Evolutionary conservation across 2,888 invertebrate genomes (phyloP).

Genomic region (Eubasilissa splendida): DNA sequence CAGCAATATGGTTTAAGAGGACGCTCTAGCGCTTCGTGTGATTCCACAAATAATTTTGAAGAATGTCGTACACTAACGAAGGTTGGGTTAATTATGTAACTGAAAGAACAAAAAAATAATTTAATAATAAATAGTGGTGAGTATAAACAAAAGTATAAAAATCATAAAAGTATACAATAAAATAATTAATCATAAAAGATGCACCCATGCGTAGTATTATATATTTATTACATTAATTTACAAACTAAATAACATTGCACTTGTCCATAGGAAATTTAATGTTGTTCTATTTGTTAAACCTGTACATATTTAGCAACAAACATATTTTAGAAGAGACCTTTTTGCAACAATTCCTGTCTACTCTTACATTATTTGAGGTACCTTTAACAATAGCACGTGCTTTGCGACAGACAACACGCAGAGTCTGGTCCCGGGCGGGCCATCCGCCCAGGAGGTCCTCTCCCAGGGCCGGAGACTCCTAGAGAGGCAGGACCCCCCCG

Average conservation of each 20-base stretch:
- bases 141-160: too few species aligned
- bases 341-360: constrained; percentile 33
- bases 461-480: too few species aligned
- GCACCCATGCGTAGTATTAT: constrained; percentile 31
- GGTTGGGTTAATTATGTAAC: too few species aligned
- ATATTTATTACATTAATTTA: constrained; percentile 62
- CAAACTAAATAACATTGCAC: constrained; percentile 75
- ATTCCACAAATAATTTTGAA: too few species aligned
- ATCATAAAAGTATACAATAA: too few species aligned
- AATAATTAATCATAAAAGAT: constrained; percentile 11
- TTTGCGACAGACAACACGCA: constrained; percentile 46
- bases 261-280: constrained; percentile 68
- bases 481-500: background rate
- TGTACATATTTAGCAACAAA: constrained; percentile 23
- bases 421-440: background rate
- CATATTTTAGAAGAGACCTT: constrained; percentile 1
- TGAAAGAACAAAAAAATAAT: too few species aligned
- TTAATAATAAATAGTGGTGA: too few species aligned
- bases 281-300: constrained; percentile 13
- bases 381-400: constrained; percentile 57
- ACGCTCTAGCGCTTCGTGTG: too few species aligned
- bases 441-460: too few species aligned
- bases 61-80: too few species aligned
- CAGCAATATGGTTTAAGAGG: too few species aligned
- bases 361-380: constrained; percentile 55